phyloP scores from a whole-genome alignment of 2,113 vertebrate genomes.

The Colinus virginianus region DNA sequence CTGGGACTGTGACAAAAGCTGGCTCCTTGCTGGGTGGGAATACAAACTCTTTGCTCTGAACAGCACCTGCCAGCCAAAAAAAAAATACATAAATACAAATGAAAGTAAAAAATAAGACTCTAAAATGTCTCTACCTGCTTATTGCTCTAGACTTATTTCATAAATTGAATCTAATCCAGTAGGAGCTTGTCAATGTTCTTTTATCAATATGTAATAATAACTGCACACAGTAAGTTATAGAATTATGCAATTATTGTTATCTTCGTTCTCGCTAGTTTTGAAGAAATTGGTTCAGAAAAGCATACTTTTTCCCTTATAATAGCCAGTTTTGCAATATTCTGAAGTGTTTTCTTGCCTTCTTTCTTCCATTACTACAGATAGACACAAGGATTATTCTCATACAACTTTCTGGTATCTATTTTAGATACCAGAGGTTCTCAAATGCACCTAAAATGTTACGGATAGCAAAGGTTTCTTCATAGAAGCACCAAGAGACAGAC shows the following conservation, averaged over 20 bases:
- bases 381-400: background rate
- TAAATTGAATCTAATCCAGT: background rate
- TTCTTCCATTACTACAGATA: background rate
- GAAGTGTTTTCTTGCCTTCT: background rate
- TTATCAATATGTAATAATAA: background rate
- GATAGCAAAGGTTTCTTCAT: background rate
- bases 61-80: conserved; percentile 76
- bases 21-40: conserved; percentile 87
- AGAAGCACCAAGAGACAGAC: background rate
- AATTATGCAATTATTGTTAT: background rate
- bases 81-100: background rate
- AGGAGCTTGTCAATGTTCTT: background rate
- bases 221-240: background rate
- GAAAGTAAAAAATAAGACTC: background rate
- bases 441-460: background rate
- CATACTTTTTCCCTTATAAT: background rate
- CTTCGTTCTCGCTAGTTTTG: background rate
- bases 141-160: background rate
- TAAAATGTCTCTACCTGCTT: background rate
- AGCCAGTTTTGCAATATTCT: background rate
- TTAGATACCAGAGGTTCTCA: background rate
- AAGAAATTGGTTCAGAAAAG: background rate
- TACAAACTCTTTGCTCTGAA: conserved; percentile 86
- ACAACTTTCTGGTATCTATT: background rate
- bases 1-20: conserved; percentile 89